A percentile compares a stretch with the other conserved stretches of the same genome.
phyloP scores from a whole-genome alignment of 1,140 invertebrate genomes.

The Bombus soroeensis region DNA sequence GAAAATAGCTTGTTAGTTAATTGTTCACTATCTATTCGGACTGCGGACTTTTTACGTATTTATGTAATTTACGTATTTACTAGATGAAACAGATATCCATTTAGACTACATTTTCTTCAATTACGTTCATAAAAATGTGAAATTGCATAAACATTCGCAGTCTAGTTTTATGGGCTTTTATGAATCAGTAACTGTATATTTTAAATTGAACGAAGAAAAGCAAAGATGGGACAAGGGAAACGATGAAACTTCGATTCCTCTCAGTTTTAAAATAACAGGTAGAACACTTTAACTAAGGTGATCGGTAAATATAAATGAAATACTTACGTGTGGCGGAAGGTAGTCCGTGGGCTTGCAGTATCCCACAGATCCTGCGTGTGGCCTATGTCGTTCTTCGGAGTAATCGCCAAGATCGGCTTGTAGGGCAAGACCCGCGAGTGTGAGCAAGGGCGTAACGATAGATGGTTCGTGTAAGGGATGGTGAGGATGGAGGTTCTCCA shows the following conservation, averaged over 20 bases:
- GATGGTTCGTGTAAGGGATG: conserved; percentile 86
- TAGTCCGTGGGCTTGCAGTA: conserved; percentile 94
- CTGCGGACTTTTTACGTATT: not conserved
- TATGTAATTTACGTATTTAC: not conserved
- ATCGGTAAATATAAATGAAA: not conserved
- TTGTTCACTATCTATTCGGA: too few relatives aligned
- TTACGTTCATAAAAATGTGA: too few relatives aligned
- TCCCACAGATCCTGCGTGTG: conserved; percentile 85
- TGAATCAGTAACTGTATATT: too few relatives aligned
- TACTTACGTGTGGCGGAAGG: conserved; percentile 84
- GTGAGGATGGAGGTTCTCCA: conserved; percentile 83
- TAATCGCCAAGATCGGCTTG: conserved; percentile 96
- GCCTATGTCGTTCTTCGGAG: conserved; percentile 82
- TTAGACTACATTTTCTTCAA: too few relatives aligned
- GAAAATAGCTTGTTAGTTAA: too few relatives aligned
- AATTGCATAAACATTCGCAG: too few relatives aligned
- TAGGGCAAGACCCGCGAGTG: conserved; percentile 92
- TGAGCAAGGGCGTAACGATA: conserved; percentile 84
- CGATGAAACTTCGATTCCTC: not conserved
- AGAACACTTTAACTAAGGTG: not conserved
- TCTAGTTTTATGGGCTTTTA: too few relatives aligned
- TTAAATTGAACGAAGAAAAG: too few relatives aligned
- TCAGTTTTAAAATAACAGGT: not conserved
- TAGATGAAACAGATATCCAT: too few relatives aligned
- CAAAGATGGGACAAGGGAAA: not conserved